Percentiles rank a stretch among this genome's conserved stretches.
phyloP scores from a whole-genome alignment of 35 echinoderm and acorn worm species.

The Holothuria glaberrima region DNA sequence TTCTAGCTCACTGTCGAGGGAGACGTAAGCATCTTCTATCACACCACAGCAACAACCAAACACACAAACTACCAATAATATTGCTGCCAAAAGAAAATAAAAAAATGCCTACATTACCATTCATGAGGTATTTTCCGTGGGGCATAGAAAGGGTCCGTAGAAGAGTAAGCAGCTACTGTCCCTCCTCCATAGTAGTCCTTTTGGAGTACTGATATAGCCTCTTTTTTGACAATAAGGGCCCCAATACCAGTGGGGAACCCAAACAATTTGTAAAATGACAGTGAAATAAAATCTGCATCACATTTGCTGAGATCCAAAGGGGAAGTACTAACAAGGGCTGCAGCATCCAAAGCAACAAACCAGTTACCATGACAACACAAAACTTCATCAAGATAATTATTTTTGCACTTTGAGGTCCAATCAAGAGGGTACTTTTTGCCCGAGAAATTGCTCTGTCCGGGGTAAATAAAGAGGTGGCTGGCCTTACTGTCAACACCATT shows the following conservation, averaged over 20 bases:
- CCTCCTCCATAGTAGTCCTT: conserved; percentile 96
- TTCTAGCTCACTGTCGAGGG: too few species aligned
- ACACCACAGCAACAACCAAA: too few species aligned
- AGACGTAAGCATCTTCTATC: too few species aligned
- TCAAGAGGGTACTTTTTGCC: conserved; percentile 75
- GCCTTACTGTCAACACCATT: neutral
- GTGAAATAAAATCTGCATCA: conserved; percentile 79
- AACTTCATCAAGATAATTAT: neutral
- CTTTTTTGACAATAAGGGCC: conserved; percentile 84
- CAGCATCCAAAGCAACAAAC: conserved; percentile 85
- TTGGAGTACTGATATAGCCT: conserved; percentile 49
- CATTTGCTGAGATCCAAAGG: conserved; percentile 72
- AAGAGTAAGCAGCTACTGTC: conserved; percentile 74
- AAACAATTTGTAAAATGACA: conserved; percentile 99
- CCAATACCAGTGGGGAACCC: conserved; percentile 97
- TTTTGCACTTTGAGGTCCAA: conserved; percentile 60
- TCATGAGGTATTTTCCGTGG: conserved; percentile 67
- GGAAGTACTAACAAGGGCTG: conserved; percentile 78
- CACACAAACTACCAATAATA: too few species aligned
- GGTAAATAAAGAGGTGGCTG: conserved; percentile 73
- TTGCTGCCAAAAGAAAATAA: too few species aligned
- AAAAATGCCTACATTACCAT: conserved; percentile 22
- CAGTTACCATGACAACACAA: conserved; percentile 70
- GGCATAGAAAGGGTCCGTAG: conserved; percentile 65
- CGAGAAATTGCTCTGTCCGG: conserved; percentile 90